Evolutionary conservation across 2,113 vertebrate species (phyloP), one percentile per base, ranked within the genome.

Genomic region (Cryptomyrus ogoouensis): DNA sequence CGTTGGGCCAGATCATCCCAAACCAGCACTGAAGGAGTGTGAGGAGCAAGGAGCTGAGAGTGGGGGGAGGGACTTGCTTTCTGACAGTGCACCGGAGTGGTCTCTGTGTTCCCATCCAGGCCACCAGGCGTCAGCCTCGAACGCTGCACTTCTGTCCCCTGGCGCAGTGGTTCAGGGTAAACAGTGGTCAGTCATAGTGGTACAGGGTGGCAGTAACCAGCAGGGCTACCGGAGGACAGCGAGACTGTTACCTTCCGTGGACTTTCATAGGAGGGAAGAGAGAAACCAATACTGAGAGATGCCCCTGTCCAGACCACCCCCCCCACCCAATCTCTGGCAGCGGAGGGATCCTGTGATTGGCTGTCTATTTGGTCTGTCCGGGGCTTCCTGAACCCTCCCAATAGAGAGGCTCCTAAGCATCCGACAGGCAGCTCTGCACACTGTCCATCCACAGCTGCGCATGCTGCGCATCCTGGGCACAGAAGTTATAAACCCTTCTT

Each of bases 381-480:
- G 35, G 21, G 46, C 52, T 90, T 44, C 53, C 7, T 77, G 3
- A 2, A 88, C 13, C 13, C 91, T 96, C 2, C 27, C 70, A n/a
- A 42, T 5, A 70, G 9, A 58, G 88, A 13, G 24, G 62, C 3
- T 13, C 50, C 52, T 97, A 99, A 39, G 98, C 98, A 1, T 99
- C 98, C 0, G 98, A 99, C 93, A 99, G 91, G 95, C 98, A 99
- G 95, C 97, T 97, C 96, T 99, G 98, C 93, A 99, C 96, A 91
- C 96, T 97, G 94, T 99, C 98, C 93, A 99, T 97, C 98, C 98
- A 99, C 92, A 98, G 96, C 96, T 98, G 98, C n/a, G 98, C 97
- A 1, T 97, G 94, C 88, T 91, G 91, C 93, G 96, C 96, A 70
- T 99, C 98, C 96, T 97, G 97, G 90, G 98, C 98, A 91, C 98